Evolutionary conservation across 2,797 vertebrate genomes (phyloP).

Genomic region (Bufotes viridis): DNA sequence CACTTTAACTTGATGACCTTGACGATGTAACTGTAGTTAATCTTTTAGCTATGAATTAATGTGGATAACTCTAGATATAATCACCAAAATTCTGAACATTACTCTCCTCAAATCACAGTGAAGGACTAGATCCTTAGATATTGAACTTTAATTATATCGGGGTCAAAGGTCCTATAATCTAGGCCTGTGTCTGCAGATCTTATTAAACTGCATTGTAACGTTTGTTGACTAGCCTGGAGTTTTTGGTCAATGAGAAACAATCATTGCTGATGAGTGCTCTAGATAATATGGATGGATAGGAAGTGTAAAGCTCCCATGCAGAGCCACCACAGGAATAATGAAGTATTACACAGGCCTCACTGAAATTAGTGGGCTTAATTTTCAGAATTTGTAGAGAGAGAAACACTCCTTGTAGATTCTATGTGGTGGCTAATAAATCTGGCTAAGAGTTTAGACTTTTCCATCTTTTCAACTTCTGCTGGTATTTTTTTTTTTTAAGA

Average conservation of each 20-base stretch:
- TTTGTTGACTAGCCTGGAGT: not conserved
- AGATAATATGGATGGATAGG: not conserved
- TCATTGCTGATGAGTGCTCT: not conserved
- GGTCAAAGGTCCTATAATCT: not conserved
- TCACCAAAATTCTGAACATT: no score
- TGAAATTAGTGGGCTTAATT: no score
- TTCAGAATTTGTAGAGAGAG: no score
- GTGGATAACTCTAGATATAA: no score
- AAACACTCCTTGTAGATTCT: no score
- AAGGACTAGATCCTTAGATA: not conserved
- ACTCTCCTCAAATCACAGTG: no score
- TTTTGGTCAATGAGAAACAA: not conserved
- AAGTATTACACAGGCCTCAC: no score
- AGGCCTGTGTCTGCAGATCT: not conserved
- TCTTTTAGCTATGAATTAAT: no score
- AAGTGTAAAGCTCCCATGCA: not conserved
- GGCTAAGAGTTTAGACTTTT: not conserved
- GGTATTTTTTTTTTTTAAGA: slow-evolving; percentile 50
- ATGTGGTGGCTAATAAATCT: no score
- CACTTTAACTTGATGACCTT: not conserved
- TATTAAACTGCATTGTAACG: not conserved
- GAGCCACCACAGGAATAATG: no score
- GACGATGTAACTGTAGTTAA: no score
- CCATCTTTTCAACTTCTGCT: not conserved
- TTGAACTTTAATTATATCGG: not conserved